phyloP scores from a whole-genome alignment of 2,888 invertebrate species.

The Drepanosiphum platanoidis region DNA sequence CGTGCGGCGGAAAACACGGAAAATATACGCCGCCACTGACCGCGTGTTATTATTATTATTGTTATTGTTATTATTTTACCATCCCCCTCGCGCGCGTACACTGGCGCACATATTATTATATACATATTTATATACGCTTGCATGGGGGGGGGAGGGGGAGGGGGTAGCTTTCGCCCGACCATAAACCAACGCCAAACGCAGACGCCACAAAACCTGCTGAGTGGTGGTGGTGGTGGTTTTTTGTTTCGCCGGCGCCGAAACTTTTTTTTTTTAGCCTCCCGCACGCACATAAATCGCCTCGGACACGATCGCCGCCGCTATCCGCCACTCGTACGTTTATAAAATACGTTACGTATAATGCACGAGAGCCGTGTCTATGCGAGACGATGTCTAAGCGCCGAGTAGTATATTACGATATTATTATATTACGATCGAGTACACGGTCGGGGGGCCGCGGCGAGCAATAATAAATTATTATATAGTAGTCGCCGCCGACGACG shows the following conservation, averaged over 20 bases:
- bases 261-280: neutral
- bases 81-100: neutral
- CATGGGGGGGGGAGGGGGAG: no score
- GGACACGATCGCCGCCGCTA: neutral
- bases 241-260: neutral
- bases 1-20: neutral
- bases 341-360: no score
- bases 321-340: no score
- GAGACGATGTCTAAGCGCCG: no score
- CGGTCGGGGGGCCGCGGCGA: no score
- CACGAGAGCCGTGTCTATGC: no score
- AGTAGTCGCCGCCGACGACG: no score
- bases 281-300: neutral
- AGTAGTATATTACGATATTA: no score
- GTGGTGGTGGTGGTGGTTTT: neutral
- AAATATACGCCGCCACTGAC: neutral
- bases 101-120: no score
- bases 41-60: neutral
- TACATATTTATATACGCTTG: no score
- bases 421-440: no score
- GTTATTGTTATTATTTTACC: slow-evolving; percentile 19
- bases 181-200: slow-evolving; percentile 38
- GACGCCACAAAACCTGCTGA: slow-evolving; percentile 7
- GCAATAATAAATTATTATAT: no score
- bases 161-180: neutral